Conservation (phyloP, 2,888 invertebrate genomes). For the Troilus luridus region DNA sequence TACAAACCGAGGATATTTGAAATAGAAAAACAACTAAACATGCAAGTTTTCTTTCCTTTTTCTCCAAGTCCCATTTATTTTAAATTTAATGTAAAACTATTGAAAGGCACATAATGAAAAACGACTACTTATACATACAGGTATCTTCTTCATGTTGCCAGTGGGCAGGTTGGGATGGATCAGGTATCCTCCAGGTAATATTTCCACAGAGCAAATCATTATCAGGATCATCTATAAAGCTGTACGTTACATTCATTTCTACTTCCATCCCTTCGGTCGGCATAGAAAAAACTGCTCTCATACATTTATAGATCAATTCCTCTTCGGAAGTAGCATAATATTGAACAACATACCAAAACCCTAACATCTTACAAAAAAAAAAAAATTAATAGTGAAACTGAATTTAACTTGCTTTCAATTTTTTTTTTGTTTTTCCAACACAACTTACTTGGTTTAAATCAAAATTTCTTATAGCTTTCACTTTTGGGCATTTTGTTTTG, state of each 20-base stretch:
- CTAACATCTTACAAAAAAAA: conserved; percentile 77
- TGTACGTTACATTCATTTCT: conserved; percentile 88
- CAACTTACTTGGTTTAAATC: conserved; percentile 78
- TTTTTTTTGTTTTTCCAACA: background rate
- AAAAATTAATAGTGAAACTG: background rate
- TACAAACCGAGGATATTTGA: too few species aligned
- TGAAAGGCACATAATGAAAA: background rate
- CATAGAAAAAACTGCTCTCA: conserved; percentile 81
- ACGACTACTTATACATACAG: conserved; percentile 73
- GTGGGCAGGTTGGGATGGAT: conserved; percentile 81
- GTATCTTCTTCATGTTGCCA: conserved; percentile 90
- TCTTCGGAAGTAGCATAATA: conserved; percentile 93
- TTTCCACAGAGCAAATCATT: conserved; percentile 86
- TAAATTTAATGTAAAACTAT: background rate
- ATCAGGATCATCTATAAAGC: conserved; percentile 86
- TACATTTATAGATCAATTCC: conserved; percentile 86
- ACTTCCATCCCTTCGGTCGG: conserved; percentile 67
- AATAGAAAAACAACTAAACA: too few species aligned
- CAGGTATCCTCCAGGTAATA: conserved; percentile 88
- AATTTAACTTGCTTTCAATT: background rate
- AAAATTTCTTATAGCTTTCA: conserved; percentile 84
- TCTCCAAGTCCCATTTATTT: background rate
- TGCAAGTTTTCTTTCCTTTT: background rate
- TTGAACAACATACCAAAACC: conserved; percentile 88
- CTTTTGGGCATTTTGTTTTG: conserved; percentile 81